Evolutionary conservation across 2,888 invertebrate species (phyloP).

Genomic region (Sphaerophoria rueppellii): DNA sequence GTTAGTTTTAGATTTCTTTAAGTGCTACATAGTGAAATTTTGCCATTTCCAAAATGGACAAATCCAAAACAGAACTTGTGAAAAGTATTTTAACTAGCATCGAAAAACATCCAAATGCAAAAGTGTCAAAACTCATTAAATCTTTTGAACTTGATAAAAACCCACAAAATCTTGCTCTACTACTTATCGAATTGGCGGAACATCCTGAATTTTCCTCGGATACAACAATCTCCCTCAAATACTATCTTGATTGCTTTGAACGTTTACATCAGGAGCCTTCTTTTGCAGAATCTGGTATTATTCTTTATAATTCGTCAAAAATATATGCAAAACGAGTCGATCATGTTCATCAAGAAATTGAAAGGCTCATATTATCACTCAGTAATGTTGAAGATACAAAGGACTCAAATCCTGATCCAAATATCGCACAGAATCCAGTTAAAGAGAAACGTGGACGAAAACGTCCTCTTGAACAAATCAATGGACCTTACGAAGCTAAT

Average conservation of each 20-base stretch:
- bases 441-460: slow-evolving; percentile 75
- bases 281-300: slow-evolving; percentile 76
- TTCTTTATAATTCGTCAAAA: slow-evolving; percentile 78
- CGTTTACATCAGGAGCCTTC: slow-evolving; percentile 62
- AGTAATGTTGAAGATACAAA: slow-evolving; percentile 30
- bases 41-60: not conserved
- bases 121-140: slow-evolving; percentile 77
- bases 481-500: slow-evolving; percentile 77
- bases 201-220: slow-evolving; percentile 78
- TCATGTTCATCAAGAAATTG: slow-evolving; percentile 76
- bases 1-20: not conserved
- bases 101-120: slow-evolving; percentile 77
- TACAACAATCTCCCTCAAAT: slow-evolving; percentile 77
- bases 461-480: slow-evolving; percentile 75
- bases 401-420: not conserved
- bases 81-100: slow-evolving; percentile 75
- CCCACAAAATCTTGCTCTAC: slow-evolving; percentile 76
- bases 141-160: slow-evolving; percentile 75
- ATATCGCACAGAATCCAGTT: not conserved
- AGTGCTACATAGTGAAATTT: not conserved
- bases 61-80: slow-evolving; percentile 12
- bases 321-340: slow-evolving; percentile 80
- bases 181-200: slow-evolving; percentile 79
- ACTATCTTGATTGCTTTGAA: slow-evolving; percentile 78
- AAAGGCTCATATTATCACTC: slow-evolving; percentile 76